Conservation (phyloP, 2,113 vertebrate species). For the Elephantulus edwardii region DNA sequence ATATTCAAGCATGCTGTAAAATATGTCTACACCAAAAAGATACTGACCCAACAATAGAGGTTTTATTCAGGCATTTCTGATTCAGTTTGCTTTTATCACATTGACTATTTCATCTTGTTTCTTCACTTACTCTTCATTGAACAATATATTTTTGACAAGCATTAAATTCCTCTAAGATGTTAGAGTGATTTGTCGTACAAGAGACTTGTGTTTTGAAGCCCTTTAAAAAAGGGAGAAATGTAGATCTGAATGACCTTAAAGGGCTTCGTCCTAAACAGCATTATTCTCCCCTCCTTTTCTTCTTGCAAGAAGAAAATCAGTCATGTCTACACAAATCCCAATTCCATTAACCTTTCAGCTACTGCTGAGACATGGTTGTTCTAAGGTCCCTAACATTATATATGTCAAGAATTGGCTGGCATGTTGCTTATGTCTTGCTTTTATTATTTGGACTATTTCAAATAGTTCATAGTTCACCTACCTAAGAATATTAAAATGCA, state of each 20-base stretch:
- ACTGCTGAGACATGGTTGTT: conserved; percentile 52
- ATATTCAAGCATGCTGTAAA: background rate
- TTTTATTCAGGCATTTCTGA: background rate
- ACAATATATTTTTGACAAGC: conserved; percentile 58
- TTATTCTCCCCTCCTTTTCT: background rate
- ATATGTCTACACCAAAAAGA: background rate
- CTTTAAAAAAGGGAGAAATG: conserved; percentile 63
- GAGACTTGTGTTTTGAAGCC: conserved; percentile 9
- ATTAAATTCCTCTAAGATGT: conserved; percentile 50
- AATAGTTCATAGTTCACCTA: conserved; percentile 58
- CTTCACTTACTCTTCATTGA: conserved; percentile 24
- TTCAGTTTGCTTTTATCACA: conserved; percentile 33
- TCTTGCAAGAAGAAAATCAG: conserved; percentile 62
- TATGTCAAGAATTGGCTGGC: conserved; percentile 65
- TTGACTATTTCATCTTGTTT: conserved; percentile 1
- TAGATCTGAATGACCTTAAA: conserved; percentile 68
- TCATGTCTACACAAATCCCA: conserved; percentile 72
- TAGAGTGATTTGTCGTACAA: conserved; percentile 48
- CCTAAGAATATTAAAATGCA: conserved; percentile 55
- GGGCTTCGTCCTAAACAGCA: conserved; percentile 56
- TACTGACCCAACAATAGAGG: conserved; percentile 29
- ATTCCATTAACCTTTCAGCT: conserved; percentile 77
- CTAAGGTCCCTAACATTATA: conserved; percentile 47
- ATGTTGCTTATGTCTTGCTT: conserved; percentile 55
- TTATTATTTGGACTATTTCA: conserved; percentile 61